These are phyloP conservation scores for Deilephila porcellus DNA, from an alignment of 2,888 invertebrate genomes.

Conservation along the genomic window DNA sequence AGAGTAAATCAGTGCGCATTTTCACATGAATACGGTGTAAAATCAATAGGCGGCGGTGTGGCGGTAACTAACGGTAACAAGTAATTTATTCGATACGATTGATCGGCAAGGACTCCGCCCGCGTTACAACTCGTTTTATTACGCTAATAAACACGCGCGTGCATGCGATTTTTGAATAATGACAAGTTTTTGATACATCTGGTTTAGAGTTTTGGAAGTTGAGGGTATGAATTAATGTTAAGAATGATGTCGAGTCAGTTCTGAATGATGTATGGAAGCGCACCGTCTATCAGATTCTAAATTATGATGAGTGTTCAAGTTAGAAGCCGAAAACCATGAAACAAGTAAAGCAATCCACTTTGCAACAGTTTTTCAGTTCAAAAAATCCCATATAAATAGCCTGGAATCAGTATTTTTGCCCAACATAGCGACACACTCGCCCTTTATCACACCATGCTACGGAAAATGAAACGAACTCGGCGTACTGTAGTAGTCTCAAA, in stretches of 20 bases:
- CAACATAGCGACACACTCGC: no score
- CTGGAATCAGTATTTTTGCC: no score
- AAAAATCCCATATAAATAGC: no score
- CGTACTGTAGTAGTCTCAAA: not conserved
- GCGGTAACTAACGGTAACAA: conserved; percentile 11
- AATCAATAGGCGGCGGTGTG: conserved; percentile 11
- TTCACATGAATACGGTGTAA: not conserved
- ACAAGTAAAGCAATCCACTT: no score
- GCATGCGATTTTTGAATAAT: not conserved
- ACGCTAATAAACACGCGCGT: not conserved
- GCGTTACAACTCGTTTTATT: conserved; percentile 10
- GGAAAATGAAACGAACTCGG: not conserved
- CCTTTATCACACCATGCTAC: no score
- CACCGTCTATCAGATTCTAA: no score
- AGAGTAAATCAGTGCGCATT: not conserved
- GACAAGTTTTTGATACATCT: not conserved
- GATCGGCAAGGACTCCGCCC: conserved; percentile 16
- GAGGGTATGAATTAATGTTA: not conserved
- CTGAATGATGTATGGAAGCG: no score
- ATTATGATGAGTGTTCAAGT: no score
- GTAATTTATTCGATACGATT: conserved; percentile 21
- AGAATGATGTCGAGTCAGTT: no score
- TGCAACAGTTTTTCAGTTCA: no score
- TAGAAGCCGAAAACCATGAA: no score
- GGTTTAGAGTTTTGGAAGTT: not conserved